Percentiles rank a stretch among this genome's conserved stretches.
phyloP scores from a whole-genome alignment of 2,113 vertebrate species.

The Xyliphius kryptos region DNA sequence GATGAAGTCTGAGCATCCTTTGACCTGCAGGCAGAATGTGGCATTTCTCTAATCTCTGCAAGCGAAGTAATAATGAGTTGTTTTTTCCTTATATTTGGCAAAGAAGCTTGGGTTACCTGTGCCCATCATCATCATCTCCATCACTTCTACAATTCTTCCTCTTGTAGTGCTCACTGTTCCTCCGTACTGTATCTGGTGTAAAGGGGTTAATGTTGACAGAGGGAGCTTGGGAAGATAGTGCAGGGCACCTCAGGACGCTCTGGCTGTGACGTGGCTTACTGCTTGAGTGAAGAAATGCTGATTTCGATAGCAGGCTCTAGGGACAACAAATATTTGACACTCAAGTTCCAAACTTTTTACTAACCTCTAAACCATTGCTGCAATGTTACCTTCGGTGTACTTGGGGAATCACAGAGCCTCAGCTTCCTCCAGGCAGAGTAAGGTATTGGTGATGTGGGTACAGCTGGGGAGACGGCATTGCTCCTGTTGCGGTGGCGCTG shows the following conservation, averaged over 20 bases:
- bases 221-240: conserved; percentile 44
- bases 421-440: conserved; percentile 68
- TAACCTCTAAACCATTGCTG: too few relatives aligned
- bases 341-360: too few relatives aligned
- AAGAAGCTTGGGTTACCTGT: conserved; percentile 44
- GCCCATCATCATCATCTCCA: conserved; percentile 49
- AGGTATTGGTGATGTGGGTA: conserved; percentile 64
- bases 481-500: conserved; percentile 44
- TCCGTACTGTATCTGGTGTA: conserved; percentile 73
- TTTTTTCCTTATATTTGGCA: too few relatives aligned
- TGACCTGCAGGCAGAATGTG: too few relatives aligned
- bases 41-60: too few relatives aligned
- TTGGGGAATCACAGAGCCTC: conserved; percentile 68
- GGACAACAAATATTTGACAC: too few relatives aligned
- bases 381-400: conserved; percentile 90
- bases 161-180: conserved; percentile 58
- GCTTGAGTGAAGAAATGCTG: conserved; percentile 58
- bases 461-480: conserved; percentile 41
- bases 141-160: conserved; percentile 60
- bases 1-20: conserved; percentile 63
- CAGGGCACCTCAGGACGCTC: conserved; percentile 50
- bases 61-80: too few relatives aligned
- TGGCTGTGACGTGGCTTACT: conserved; percentile 56
- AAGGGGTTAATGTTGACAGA: conserved; percentile 92
- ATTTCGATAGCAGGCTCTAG: conserved; percentile 73